phyloP scores from a whole-genome alignment of 2,797 vertebrate genomes.

The Anas bahamensis region DNA sequence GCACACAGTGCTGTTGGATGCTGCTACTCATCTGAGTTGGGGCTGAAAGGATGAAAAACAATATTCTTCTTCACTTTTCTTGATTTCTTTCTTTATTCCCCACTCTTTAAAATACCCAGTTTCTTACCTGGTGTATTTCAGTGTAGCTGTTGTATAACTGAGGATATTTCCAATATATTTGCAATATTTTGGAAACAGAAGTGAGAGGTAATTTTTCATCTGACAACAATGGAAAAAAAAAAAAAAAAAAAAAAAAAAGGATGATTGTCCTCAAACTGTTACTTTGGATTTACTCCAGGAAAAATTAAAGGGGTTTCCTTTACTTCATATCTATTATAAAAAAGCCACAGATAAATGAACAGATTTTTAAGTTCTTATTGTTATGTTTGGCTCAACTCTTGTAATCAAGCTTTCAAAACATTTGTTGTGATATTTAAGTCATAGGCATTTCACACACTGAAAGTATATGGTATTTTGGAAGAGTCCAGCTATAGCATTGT shows the following conservation, averaged over 20 bases:
- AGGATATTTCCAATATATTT: neutral
- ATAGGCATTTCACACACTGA: neutral
- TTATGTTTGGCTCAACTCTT: neutral
- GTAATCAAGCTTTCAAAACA: neutral
- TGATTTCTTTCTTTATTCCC: neutral
- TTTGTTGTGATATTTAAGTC: neutral
- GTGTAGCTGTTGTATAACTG: neutral
- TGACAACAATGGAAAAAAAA: neutral
- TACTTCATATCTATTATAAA: neutral
- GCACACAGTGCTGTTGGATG: neutral
- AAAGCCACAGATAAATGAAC: neutral
- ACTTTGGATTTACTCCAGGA: neutral
- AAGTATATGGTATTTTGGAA: neutral
- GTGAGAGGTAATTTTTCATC: neutral
- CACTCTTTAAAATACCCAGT: neutral
- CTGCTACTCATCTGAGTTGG: neutral
- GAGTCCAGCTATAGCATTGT: neutral
- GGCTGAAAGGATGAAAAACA: neutral
- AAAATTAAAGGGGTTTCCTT: neutral
- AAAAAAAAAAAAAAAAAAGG: neutral
- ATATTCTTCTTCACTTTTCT: neutral
- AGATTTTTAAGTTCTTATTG: neutral
- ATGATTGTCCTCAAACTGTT: neutral
- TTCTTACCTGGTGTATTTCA: neutral
- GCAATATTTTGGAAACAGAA: neutral